A percentile compares a stretch with the other conserved stretches of the same genome.
Evolutionary conservation across 1,140 invertebrate genomes (phyloP).

Genomic region (Ceratitis capitata): DNA sequence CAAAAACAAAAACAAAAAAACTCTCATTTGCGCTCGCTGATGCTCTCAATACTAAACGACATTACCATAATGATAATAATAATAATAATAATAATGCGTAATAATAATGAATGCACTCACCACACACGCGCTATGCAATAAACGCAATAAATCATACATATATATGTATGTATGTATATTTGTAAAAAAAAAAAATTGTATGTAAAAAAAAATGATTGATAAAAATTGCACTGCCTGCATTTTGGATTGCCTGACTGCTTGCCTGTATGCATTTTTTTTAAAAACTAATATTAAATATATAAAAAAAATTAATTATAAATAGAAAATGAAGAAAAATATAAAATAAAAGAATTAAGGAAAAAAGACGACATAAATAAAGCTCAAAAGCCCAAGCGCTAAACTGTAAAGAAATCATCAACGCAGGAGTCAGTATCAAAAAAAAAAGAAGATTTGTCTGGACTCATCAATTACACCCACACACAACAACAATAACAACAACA

Average conservation of each 20-base stretch:
- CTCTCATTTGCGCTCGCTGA: constrained; percentile 38
- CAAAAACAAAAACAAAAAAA: too few relatives aligned
- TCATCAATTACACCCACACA: not conserved
- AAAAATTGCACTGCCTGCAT: constrained; percentile 17
- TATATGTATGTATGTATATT: not conserved
- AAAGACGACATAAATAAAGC: not conserved
- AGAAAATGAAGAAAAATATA: not conserved
- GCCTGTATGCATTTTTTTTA: constrained; percentile 4
- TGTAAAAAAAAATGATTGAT: not conserved
- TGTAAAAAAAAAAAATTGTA: not conserved
- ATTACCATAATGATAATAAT: too few relatives aligned
- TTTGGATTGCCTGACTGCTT: constrained; percentile 1
- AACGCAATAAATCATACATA: not conserved
- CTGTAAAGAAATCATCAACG: not conserved
- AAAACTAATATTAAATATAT: not conserved
- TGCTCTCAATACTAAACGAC: not conserved
- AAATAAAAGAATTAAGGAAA: not conserved
- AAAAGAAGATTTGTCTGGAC: too few relatives aligned
- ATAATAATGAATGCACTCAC: constrained; percentile 6
- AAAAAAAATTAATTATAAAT: not conserved
- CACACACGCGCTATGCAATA: constrained; percentile 12
- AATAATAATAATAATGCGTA: too few relatives aligned
- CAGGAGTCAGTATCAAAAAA: too few relatives aligned
- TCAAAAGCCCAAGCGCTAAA: not conserved
- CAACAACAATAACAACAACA: not conserved